Base-by-base conservation (phyloP, 37 sponge, comb jelly and placozoan genomes). In the Chondrosia reniformis region DNA sequence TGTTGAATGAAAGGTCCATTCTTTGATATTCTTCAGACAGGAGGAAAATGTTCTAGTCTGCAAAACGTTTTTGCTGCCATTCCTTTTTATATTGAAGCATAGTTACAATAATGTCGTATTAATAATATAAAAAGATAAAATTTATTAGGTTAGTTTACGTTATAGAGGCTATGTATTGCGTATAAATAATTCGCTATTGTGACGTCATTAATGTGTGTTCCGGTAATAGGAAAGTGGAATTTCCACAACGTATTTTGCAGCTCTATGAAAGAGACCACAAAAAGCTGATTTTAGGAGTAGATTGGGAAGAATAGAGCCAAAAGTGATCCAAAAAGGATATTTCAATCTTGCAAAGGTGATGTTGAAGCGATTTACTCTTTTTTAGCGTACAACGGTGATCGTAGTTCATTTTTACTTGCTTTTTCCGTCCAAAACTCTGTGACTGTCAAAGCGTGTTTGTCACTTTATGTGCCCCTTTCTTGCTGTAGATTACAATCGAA, bases 211-310 rank as follows among this genome's bases (percentile, higher is more conserved):
- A 59, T 59, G n/a, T 39, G 36, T 36, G 72, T 69, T 69, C 72
- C 72, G 72, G 72, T 69, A 56, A 6, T 56, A 69, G 72, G 72
- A 69, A 69, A 69, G 72, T 69, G 72, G 72, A 69, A 69, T 69
- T 69, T 69, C 72, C 72, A 69, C 72, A 31, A 44, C 72, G 72
- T 30, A 24, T 30, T 38, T 64, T 69, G 72, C 72, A 69, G 72
- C 72, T 69, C 44, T 43, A 44, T 69, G 39, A 22, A n/a, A n/a
- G 41, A 40, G 32, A 31, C n/a, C 72, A 40, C 32, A 40, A 5
- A 25, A 39, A 69, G 72, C 72, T 69, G 41, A 69, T 69, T 69
- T 38, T 38, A 41, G 72, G 72, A 34, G 41, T 40, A 69, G 72
- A 69, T 69, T 69, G 12, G 72, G 72, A 40, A 10, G 42, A 39